Base-by-base conservation (phyloP, 2,113 vertebrate genomes). In the Dasyurus viverrinus region DNA sequence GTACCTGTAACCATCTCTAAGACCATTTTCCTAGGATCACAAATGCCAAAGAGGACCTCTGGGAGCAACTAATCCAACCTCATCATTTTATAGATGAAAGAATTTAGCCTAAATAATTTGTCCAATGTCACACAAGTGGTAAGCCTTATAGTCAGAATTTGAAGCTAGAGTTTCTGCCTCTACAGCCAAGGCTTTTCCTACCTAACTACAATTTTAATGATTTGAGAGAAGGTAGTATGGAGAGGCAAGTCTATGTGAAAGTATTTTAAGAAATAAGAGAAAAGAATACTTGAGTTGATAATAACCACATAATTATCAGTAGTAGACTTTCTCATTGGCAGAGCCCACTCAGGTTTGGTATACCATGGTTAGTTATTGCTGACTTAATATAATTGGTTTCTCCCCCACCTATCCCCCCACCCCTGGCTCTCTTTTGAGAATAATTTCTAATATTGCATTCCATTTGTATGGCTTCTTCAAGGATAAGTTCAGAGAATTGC, bases 381-480 rank as follows among this genome's bases (percentile, higher is more conserved):
- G 60, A 14, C 89, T 54, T 14, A 3, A 52, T 90, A 96, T 95
- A 96, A 57, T 54, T 91, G 42, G 84, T 47, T 47, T 92, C 0
- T 6, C 92, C 53, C 3, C 50, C 9, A 10, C 9, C 9, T 52
- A 10, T 52, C 10, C 50, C 50, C 50, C 4, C 10, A 11, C 50
- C 94, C 91, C 47, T 0, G 1, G 94, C 52, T 94, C 95, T 90
- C 95, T 94, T 53, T 94, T 52, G 36, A 52, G 90, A 93, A 95
- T 95, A 93, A 92, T 93, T 92, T 53, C 12, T 68, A 68, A 68
- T 48, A 19, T 54, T 89, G 84, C 19, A 68, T 36, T 54, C 93
- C 89, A 95, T 95, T 94, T 53, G 93, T 92, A 89, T 4, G 91
- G 92, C 90, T 96, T 95, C 95, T 92, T 89, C 22, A 0, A 54